Evolutionary conservation across 2,888 invertebrate genomes (phyloP), one percentile per base, ranked within the genome.

Genomic region (Branchipolynoe longqiensis): DNA sequence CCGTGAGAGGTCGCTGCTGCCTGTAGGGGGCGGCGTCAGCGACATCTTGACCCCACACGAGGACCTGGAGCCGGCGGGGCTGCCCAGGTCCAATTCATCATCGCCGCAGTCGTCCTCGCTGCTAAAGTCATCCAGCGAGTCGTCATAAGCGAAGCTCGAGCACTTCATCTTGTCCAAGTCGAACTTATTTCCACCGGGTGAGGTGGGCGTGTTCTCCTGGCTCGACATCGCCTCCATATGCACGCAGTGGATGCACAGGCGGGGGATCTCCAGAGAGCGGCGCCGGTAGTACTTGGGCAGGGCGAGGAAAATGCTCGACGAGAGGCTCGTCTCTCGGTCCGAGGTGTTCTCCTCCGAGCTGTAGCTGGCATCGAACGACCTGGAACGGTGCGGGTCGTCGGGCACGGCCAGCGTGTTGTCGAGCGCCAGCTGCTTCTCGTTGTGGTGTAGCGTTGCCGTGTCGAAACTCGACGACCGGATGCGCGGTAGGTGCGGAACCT

Each of bases 231-330:
- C 87, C 86, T 92, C 92, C 85, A 92, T 84, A 85, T 92, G 91
- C 38, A 92, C 89, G 87, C 92, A 92, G 86, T 92, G 92, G 64
- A 92, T 90, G 86, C 92, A 92, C 25, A 92, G 87, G 64, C 90
- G 91, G 6, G 92, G 92, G 84, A 92, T 92, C 74, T 92, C 92
- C 74, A 91, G 87, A 0, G 92, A 92, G 41, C 91, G 73, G 22
- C 91, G 87, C 48, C 89, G 85, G 83, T 89, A 89, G 84, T 89
- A 89, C 74, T 88, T 89, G 1, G 90, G 88, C 41, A 89, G 74
- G 74, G 87, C 85, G 59, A 88, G 83, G 59, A 84, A 73, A 31
- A 73, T 33, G 33, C 62, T 48, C 18, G 56, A 74, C 2, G 41
- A 40, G 4, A 31, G 28, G 38, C 28, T 38, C 2, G 59, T 62